phyloP scores from a whole-genome alignment of 2,113 vertebrate genomes.

The Rhabdornis inornatus region DNA sequence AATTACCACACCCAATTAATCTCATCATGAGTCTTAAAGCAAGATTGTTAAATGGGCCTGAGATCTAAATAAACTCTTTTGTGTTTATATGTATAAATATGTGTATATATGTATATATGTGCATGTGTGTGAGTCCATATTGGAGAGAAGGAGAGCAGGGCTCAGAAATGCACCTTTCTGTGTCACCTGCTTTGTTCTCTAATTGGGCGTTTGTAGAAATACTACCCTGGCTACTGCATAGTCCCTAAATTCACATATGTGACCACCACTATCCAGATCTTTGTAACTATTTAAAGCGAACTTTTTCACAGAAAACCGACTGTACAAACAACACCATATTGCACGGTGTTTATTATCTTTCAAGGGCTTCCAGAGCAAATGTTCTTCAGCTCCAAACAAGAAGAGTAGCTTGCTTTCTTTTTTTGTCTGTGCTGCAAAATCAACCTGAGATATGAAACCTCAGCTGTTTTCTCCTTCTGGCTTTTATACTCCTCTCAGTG shows the following conservation, averaged over 20 bases:
- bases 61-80: neutral
- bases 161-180: neutral
- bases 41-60: neutral
- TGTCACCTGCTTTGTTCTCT: neutral
- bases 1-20: constrained; percentile 32
- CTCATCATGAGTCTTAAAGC: constrained; percentile 11
- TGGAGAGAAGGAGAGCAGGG: neutral
- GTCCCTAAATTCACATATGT: neutral
- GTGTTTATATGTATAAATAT: accelerated
- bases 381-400: neutral
- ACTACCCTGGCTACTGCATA: neutral
- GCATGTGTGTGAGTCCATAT: neutral
- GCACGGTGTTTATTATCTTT: neutral
- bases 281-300: neutral
- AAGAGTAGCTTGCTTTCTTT: constrained; percentile 5
- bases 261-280: neutral
- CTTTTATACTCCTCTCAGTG: neutral
- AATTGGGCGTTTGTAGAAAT: neutral
- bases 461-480: constrained; percentile 24
- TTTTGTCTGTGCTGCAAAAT: constrained; percentile 3
- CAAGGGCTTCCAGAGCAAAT: constrained; percentile 22
- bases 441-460: constrained; percentile 6
- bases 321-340: constrained; percentile 1
- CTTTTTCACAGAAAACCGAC: neutral
- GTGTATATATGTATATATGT: too few species aligned